Evolutionary conservation across 2,888 invertebrate genomes (phyloP).

Genomic region (Molorchus minor): DNA sequence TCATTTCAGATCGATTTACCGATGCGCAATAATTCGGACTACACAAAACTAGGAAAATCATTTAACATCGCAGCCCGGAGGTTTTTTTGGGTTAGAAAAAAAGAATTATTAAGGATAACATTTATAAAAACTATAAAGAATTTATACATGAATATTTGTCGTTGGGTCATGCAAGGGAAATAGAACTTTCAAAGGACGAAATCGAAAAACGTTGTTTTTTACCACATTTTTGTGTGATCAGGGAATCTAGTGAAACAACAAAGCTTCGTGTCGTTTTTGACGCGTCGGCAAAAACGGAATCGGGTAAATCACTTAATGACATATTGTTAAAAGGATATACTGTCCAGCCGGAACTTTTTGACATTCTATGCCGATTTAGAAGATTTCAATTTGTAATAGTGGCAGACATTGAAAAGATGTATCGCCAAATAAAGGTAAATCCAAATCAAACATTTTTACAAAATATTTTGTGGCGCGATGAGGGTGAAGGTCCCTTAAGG

Average conservation of each 20-base stretch:
- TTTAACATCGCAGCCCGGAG: neutral
- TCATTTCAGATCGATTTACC: too few species aligned
- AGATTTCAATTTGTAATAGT: conserved; percentile 18
- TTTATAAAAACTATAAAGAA: neutral
- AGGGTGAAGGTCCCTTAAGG: neutral
- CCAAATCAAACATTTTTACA: neutral
- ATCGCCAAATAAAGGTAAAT: conserved; percentile 4
- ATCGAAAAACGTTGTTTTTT: neutral
- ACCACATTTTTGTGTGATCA: conserved; percentile 20
- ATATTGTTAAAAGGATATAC: conserved; percentile 7
- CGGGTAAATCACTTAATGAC: conserved; percentile 15
- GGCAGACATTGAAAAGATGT: conserved; percentile 18
- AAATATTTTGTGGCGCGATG: conserved; percentile 14
- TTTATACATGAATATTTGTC: conserved; percentile 3
- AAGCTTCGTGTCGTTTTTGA: conserved; percentile 22
- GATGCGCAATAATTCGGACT: too few species aligned
- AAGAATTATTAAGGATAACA: neutral
- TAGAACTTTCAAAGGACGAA: neutral
- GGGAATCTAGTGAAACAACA: conserved; percentile 6
- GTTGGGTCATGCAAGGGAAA: neutral
- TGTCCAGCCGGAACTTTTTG: conserved; percentile 13
- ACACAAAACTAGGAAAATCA: too few species aligned
- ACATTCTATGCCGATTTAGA: conserved; percentile 7
- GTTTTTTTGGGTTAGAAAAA: conserved; percentile 5
- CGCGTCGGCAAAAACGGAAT: neutral